Percentiles rank a stretch among this genome's conserved stretches.
Conservation (phyloP, 2,113 vertebrate species). For the Condylura cristata region DNA sequence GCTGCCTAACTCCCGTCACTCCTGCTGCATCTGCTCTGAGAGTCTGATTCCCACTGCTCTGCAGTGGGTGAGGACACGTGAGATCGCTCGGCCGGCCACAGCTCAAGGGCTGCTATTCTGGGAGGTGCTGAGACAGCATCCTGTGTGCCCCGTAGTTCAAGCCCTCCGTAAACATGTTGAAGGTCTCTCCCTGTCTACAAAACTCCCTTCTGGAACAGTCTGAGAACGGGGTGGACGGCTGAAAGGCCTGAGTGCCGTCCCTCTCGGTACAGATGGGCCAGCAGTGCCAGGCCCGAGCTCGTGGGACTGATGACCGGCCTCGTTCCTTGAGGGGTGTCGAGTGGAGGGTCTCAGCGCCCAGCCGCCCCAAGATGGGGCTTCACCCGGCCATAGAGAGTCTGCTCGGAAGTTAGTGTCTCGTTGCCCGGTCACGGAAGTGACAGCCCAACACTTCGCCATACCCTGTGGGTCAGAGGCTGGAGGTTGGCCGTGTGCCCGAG, state of each 20-base stretch:
- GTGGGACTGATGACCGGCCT: neutral
- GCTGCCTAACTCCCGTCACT: neutral
- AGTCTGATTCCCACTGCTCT: neutral
- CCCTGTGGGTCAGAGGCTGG: neutral
- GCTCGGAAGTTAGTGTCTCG: neutral
- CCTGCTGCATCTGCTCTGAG: neutral
- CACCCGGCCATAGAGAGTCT: neutral
- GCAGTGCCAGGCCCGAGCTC: too few species aligned
- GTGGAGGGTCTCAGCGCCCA: neutral
- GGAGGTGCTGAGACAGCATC: neutral
- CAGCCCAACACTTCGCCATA: neutral
- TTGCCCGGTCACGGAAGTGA: neutral
- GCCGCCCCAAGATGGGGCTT: neutral
- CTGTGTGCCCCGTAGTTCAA: neutral
- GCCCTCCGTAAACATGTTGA: neutral
- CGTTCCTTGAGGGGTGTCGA: neutral
- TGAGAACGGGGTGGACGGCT: neutral
- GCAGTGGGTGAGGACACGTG: neutral
- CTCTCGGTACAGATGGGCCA: rapidly evolving
- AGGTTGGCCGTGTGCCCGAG: neutral
- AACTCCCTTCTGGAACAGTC: neutral
- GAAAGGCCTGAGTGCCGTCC: rapidly evolving
- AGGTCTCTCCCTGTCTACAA: neutral
- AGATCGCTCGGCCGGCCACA: neutral
- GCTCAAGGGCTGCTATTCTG: neutral